Conservation (phyloP, 2,113 vertebrate genomes). For the Edolisoma coerulescens region DNA sequence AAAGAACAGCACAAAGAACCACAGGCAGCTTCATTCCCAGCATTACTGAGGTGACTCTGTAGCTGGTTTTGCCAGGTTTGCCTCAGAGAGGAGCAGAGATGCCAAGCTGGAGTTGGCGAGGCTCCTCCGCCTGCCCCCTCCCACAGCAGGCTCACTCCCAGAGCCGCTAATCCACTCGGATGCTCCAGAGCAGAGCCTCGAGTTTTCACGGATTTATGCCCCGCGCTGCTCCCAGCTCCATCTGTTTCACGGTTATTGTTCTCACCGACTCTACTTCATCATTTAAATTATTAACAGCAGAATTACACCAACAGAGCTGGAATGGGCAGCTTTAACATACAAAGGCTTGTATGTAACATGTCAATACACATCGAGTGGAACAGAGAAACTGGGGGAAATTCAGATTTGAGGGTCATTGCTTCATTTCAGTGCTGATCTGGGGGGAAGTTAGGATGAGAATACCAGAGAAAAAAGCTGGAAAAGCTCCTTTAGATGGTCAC, state of each 20-base stretch:
- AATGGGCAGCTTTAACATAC: neutral
- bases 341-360: neutral
- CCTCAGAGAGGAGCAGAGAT: neutral
- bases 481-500: neutral
- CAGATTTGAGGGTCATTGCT: neutral
- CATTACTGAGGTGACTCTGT: neutral
- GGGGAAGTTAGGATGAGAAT: neutral
- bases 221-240: neutral
- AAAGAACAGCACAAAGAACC: neutral
- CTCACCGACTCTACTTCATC: neutral
- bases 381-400: neutral
- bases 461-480: neutral
- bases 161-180: neutral
- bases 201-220: slow-evolving; percentile 15
- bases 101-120: accelerated
- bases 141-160: neutral
- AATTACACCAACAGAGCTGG: neutral
- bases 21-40: accelerated
- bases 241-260: slow-evolving; percentile 33
- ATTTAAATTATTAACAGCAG: slow-evolving; percentile 66
- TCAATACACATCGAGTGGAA: neutral
- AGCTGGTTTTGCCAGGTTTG: neutral
- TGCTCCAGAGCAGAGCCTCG: neutral
- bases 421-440: neutral
- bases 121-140: neutral